phyloP scores from a whole-genome alignment of 2,888 invertebrate genomes.

The Trichopoda pennipes region DNA sequence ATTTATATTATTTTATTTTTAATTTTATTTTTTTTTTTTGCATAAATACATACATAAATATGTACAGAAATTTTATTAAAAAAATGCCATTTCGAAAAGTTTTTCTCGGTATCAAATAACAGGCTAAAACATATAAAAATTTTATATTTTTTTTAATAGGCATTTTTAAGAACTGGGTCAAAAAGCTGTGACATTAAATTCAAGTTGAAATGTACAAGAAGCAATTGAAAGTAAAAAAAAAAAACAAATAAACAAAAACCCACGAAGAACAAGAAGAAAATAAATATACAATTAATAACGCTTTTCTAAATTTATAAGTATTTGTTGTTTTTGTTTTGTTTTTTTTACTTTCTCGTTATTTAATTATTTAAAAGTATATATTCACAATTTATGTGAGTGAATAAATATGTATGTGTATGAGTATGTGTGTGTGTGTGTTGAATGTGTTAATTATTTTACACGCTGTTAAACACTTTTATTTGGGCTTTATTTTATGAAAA shows the following conservation, averaged over 20 bases:
- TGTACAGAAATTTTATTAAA: too few species aligned
- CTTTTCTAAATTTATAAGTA: conserved; percentile 24
- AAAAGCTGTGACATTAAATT: conserved; percentile 46
- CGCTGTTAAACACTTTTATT: conserved; percentile 49
- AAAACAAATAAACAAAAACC: neutral
- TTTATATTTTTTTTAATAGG: neutral
- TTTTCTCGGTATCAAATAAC: neutral
- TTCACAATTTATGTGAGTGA: too few species aligned
- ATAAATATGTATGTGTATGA: neutral
- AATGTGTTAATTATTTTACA: conserved; percentile 60
- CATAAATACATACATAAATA: too few species aligned
- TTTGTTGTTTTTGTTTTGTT: conserved; percentile 11
- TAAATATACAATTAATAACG: conserved; percentile 20
- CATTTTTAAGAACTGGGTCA: conserved; percentile 40
- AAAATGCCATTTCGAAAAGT: neutral
- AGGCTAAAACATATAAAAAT: neutral
- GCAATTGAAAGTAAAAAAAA: conserved; percentile 19
- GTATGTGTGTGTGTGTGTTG: neutral
- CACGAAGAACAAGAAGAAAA: neutral
- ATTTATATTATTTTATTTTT: too few species aligned
- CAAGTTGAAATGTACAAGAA: conserved; percentile 17
- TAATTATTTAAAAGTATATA: conserved; percentile 33
- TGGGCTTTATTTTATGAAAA: conserved; percentile 1
- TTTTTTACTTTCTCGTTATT: neutral
- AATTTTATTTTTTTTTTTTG: too few species aligned